These are phyloP conservation scores for Sorex araneus DNA, from an alignment of 2,113 vertebrate species.

Conservation along the genomic window DNA sequence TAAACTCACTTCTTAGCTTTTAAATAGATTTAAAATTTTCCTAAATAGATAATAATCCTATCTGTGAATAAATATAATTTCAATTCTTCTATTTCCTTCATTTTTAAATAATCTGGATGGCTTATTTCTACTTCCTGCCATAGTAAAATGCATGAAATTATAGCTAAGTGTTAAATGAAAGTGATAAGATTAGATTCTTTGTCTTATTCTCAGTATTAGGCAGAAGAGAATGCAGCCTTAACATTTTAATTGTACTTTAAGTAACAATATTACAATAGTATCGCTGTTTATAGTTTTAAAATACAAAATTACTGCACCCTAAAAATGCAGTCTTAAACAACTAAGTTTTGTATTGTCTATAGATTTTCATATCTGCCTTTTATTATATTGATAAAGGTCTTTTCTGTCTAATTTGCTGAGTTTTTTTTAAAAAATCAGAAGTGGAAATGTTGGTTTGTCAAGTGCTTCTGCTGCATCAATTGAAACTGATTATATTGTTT, in stretches of 20 bases:
- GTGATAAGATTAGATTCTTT: conserved; percentile 18
- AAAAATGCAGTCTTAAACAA: conserved; percentile 9
- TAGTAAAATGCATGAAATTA: conserved; percentile 24
- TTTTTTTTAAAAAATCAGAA: neutral
- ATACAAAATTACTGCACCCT: no score
- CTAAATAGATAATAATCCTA: conserved; percentile 49
- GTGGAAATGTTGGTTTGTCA: conserved; percentile 36
- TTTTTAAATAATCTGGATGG: neutral
- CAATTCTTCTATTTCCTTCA: conserved; percentile 41
- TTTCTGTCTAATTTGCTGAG: neutral
- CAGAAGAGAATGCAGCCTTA: neutral
- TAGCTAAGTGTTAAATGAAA: conserved; percentile 28
- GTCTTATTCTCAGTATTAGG: conserved; percentile 12
- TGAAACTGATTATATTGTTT: neutral
- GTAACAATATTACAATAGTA: no score
- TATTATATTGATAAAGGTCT: neutral
- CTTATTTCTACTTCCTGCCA: conserved; percentile 13
- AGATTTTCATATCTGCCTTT: neutral
- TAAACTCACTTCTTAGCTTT: conserved; percentile 20
- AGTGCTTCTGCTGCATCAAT: neutral
- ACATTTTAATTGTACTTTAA: no score
- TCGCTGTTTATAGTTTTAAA: no score
- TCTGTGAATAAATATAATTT: conserved; percentile 59
- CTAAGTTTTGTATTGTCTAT: neutral
- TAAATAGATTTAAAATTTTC: conserved; percentile 55